Conservation (phyloP, 2,113 vertebrate genomes). For the Tetrax tetrax region DNA sequence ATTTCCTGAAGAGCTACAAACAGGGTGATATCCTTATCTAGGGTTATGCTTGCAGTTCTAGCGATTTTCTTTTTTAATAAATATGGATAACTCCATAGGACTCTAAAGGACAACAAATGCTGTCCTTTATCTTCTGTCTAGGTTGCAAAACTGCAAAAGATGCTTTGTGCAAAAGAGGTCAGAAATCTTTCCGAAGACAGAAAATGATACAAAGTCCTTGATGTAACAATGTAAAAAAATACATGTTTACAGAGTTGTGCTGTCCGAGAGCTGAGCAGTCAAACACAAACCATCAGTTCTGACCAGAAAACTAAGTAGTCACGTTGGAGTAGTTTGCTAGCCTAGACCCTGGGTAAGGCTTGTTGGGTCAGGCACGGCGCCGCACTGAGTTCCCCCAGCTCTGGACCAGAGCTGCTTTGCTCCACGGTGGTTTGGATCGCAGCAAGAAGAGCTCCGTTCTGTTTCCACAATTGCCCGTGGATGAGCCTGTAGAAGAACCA, state of each 20-base stretch:
- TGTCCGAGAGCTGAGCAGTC: background rate
- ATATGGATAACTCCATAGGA: background rate
- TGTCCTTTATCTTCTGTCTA: background rate
- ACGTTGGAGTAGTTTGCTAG: fast-evolving
- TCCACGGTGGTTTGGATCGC: background rate
- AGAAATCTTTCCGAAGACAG: background rate
- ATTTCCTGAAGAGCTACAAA: conserved; percentile 60
- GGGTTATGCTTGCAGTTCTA: background rate
- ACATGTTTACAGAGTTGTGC: background rate
- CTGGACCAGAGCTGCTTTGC: background rate
- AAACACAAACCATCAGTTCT: background rate
- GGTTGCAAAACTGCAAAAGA: background rate
- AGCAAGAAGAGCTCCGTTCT: background rate
- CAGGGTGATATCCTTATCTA: conserved; percentile 14
- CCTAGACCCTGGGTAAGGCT: background rate
- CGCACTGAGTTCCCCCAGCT: background rate
- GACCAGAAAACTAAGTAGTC: background rate
- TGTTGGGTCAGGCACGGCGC: fast-evolving
- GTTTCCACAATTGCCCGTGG: background rate
- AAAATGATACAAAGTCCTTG: background rate
- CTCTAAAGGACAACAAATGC: background rate
- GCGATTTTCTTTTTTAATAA: conserved; percentile 52
- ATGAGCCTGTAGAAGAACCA: background rate
- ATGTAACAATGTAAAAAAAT: background rate
- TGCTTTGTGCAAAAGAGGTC: background rate